Percentiles rank a stretch among this genome's conserved stretches.
phyloP scores from a whole-genome alignment of 1,140 invertebrate genomes.

The Zaprionus africanus region DNA sequence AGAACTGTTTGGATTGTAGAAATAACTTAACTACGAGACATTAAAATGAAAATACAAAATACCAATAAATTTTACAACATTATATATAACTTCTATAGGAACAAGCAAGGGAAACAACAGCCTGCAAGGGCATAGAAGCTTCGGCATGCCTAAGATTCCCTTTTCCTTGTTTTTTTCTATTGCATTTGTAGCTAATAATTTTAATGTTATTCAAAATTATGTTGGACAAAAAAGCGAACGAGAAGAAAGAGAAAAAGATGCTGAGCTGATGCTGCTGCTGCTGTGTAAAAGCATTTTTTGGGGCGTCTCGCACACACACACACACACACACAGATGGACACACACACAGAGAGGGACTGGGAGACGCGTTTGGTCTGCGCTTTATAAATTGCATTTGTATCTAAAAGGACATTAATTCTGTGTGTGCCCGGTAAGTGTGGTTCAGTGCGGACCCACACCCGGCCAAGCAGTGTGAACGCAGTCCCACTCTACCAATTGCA shows the following conservation, averaged over 20 bases:
- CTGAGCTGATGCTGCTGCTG: conserved; percentile 6
- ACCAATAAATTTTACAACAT: too few relatives aligned
- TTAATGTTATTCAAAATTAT: conserved; percentile 84
- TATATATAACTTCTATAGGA: too few relatives aligned
- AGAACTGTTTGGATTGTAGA: too few relatives aligned
- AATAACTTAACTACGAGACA: too few relatives aligned
- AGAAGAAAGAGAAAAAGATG: conserved; percentile 27
- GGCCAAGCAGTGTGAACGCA: conserved; percentile 7
- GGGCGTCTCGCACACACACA: conserved; percentile 34
- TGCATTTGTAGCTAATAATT: conserved; percentile 82
- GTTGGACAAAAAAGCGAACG: conserved; percentile 57
- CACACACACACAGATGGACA: conserved; percentile 1
- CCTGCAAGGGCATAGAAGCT: too few relatives aligned
- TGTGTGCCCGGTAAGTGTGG: conserved; percentile 44
- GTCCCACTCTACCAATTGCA: conserved; percentile 17
- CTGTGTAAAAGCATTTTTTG: conserved; percentile 71
- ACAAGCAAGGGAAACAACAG: too few relatives aligned
- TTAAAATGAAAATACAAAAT: too few relatives aligned
- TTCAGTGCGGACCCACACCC: conserved; percentile 4
- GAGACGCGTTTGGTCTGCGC: conserved; percentile 15
- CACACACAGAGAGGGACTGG: neutral
- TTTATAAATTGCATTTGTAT: conserved; percentile 80
- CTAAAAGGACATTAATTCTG: conserved; percentile 75
- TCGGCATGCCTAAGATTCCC: too few relatives aligned
- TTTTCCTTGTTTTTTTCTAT: conserved; percentile 14